Evolutionary conservation across 2,888 invertebrate genomes (phyloP).

Genomic region (Sepioteuthis lessoniana): DNA sequence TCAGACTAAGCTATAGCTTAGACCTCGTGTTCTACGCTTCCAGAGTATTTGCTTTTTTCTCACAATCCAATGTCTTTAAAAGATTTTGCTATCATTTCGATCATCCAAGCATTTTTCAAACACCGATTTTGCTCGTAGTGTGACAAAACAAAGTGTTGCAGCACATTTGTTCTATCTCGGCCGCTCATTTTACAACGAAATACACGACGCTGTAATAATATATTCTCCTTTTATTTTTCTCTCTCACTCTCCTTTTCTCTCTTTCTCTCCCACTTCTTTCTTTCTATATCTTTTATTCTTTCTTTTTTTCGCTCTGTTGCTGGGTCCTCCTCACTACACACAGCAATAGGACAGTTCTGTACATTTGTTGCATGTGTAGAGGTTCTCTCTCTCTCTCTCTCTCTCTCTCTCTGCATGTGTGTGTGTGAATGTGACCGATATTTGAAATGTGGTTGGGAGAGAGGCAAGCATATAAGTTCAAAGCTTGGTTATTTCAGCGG

Average conservation of each 20-base stretch:
- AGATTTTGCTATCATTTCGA: too few species aligned
- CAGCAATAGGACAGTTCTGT: neutral
- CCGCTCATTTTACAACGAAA: too few species aligned
- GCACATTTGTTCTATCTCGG: too few species aligned
- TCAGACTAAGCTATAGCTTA: too few species aligned
- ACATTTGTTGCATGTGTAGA: neutral
- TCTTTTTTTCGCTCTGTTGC: neutral
- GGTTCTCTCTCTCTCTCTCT: neutral
- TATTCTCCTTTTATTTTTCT: neutral
- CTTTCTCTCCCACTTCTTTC: neutral
- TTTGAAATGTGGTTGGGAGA: neutral
- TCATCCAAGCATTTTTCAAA: too few species aligned
- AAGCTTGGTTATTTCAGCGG: neutral
- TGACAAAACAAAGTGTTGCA: too few species aligned
- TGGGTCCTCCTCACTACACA: neutral
- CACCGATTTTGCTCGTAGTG: too few species aligned
- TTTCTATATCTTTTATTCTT: neutral
- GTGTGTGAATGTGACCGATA: neutral
- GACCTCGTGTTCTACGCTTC: too few species aligned
- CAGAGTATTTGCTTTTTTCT: too few species aligned
- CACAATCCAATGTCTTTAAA: too few species aligned
- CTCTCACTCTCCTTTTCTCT: neutral
- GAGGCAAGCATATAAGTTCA: neutral
- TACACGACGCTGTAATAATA: too few species aligned
- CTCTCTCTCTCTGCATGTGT: neutral